Evolutionary conservation across 2,113 vertebrate genomes (phyloP), one percentile per base, ranked within the genome.

Genomic region (Callipepla californica): DNA sequence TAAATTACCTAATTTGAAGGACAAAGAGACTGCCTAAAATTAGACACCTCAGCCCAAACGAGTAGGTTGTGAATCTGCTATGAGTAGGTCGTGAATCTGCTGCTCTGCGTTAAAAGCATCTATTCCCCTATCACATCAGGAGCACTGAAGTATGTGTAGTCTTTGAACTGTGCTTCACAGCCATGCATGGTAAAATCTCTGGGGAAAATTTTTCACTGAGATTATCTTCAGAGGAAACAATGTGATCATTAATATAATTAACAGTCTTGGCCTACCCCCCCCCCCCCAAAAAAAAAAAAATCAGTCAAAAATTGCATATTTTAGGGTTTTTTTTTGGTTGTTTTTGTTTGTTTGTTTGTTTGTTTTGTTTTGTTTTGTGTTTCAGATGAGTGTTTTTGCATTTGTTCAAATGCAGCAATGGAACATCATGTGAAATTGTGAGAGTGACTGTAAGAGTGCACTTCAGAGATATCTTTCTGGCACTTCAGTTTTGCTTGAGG

Each of bases 1-100:
- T 38, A 83, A 66, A 77, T 57, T 57, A 70, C 76, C 51, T 92
- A 80, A 92, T 78, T 80, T 80, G 69, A 68, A 44, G 51, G 51
- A 86, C 76, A 88, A 95, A 86, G 73, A 87, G 77, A 13, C 50
- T 85, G 85, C n/a, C 79, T 93, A 74, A 92, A 91, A 83, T 95
- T 88, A 92, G 82, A 72, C 76, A 84, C 65, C 68, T 93, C 45
- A 11, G 25, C 50, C 59, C 34, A 69, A 82, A 67, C 19, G 30
- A 80, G 77, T 42, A 63, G 38, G 30, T 11, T 72, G 61, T 40
- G 34, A 36, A 36, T 36, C 34, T 36, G 34, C 34, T 36, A 67
- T 21, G 30, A 80, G 77, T 42, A 63, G 38, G 30, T 11, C 68
- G 61, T 40, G 89, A 80, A 83, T 77, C 72, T 2, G 4, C 88